Conservation (phyloP, 2,888 invertebrate species). For the Ditylenchus weischeri region DNA sequence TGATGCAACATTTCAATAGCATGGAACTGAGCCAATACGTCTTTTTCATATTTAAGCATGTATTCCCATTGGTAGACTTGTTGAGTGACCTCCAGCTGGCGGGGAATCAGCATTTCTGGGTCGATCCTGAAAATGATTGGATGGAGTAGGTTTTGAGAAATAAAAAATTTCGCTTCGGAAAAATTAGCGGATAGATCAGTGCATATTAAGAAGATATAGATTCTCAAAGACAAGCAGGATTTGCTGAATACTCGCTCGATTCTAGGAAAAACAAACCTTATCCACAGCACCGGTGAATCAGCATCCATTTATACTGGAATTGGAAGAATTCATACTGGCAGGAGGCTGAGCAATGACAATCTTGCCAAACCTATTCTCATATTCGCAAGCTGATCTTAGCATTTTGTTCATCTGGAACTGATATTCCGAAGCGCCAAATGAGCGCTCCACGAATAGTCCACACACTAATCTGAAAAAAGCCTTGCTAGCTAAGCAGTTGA, state of each 20-base stretch:
- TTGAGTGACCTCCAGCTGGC: constrained; percentile 57
- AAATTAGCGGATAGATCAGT: too few relatives aligned
- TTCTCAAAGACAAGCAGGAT: too few relatives aligned
- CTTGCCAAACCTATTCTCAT: constrained; percentile 66
- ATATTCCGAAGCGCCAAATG: constrained; percentile 96
- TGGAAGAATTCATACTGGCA: not conserved
- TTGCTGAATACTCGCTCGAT: too few relatives aligned
- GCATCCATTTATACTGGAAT: constrained; percentile 63
- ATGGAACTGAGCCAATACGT: constrained; percentile 76
- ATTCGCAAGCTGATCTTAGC: constrained; percentile 77
- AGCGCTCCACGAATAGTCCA: constrained; percentile 87
- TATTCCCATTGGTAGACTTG: constrained; percentile 86
- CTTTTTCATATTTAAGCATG: constrained; percentile 91
- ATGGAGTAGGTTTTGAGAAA: too few relatives aligned
- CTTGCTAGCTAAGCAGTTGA: too few relatives aligned
- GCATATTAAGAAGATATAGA: too few relatives aligned
- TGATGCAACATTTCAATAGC: constrained; percentile 68
- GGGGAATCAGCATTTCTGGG: constrained; percentile 61
- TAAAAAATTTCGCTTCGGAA: too few relatives aligned
- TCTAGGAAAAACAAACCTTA: constrained; percentile 60
- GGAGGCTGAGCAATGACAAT: constrained; percentile 59
- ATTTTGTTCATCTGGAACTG: constrained; percentile 69
- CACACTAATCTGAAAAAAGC: constrained; percentile 72
- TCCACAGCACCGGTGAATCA: constrained; percentile 97
- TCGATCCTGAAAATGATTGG: constrained; percentile 58